Evolutionary conservation across 2,888 invertebrate species (phyloP).

Genomic region (Norana najaformis): DNA sequence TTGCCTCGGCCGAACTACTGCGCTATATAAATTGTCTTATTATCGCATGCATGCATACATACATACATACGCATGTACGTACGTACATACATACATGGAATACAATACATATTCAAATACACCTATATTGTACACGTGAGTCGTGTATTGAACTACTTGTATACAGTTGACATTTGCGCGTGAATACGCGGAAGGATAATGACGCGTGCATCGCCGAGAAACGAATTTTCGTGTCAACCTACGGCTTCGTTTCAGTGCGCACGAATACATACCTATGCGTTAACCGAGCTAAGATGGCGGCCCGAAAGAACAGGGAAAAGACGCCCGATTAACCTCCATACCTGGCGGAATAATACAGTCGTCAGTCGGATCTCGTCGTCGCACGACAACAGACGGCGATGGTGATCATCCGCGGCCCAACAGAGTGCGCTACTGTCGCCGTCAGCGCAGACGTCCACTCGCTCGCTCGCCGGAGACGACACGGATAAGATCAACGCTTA

Average conservation of each 20-base stretch:
- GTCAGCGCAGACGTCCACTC: background rate
- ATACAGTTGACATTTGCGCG: background rate
- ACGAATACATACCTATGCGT: background rate
- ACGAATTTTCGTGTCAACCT: background rate
- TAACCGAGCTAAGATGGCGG: background rate
- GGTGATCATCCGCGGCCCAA: background rate
- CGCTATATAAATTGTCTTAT: too few species aligned
- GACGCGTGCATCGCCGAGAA: background rate
- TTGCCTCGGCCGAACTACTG: too few species aligned
- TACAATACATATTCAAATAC: too few species aligned
- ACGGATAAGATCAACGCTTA: slow-evolving; percentile 1
- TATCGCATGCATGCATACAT: too few species aligned
- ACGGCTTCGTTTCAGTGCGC: background rate
- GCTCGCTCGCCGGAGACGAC: background rate
- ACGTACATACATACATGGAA: too few species aligned
- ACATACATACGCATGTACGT: too few species aligned
- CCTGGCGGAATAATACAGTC: background rate
- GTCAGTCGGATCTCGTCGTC: background rate
- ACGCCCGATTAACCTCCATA: slow-evolving; percentile 7
- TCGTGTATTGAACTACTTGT: background rate
- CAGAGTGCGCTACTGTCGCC: background rate
- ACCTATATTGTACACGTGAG: background rate
- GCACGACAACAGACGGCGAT: background rate
- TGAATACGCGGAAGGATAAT: background rate
- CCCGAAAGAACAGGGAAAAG: background rate